These are phyloP conservation scores for Macropus fuliginosus DNA, from an alignment of 2,797 vertebrate genomes.

Conservation along the genomic window DNA sequence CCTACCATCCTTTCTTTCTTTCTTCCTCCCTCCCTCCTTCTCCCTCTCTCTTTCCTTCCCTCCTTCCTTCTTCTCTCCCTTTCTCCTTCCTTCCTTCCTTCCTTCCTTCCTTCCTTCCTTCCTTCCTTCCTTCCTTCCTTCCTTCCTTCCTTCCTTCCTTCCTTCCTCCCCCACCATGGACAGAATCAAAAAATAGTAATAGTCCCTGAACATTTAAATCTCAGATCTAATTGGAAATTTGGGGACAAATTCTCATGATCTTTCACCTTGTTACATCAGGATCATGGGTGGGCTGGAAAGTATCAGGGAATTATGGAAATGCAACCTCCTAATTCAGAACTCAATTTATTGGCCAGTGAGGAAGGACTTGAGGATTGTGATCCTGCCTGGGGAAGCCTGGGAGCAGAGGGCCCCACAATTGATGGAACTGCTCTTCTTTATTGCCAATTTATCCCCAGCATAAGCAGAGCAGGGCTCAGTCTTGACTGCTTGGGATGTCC, in stretches of 20 bases:
- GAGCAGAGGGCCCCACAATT: neutral
- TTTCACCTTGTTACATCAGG: neutral
- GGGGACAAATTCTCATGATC: neutral
- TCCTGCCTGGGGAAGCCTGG: neutral
- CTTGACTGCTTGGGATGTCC: neutral
- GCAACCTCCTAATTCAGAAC: neutral
- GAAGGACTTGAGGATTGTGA: neutral
- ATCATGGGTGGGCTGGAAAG: neutral
- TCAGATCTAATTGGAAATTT: neutral
- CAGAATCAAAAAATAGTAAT: neutral
- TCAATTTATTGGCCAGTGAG: neutral
- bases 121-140: too few relatives aligned
- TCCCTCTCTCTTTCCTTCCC: too few relatives aligned
- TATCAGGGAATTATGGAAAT: neutral
- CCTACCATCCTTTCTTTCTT: too few relatives aligned
- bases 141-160: too few relatives aligned
- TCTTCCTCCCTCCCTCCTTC: too few relatives aligned
- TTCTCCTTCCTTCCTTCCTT: too few relatives aligned
- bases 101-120: too few relatives aligned
- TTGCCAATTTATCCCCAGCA: neutral
- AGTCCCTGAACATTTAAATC: neutral
- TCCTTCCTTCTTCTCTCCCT: too few relatives aligned
- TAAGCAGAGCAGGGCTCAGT: neutral
- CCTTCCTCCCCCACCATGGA: accelerated
- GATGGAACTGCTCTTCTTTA: too few relatives aligned